Evolutionary conservation across 2,888 invertebrate genomes (phyloP), one percentile per base, ranked within the genome.

Genomic region (Acleris laterana): DNA sequence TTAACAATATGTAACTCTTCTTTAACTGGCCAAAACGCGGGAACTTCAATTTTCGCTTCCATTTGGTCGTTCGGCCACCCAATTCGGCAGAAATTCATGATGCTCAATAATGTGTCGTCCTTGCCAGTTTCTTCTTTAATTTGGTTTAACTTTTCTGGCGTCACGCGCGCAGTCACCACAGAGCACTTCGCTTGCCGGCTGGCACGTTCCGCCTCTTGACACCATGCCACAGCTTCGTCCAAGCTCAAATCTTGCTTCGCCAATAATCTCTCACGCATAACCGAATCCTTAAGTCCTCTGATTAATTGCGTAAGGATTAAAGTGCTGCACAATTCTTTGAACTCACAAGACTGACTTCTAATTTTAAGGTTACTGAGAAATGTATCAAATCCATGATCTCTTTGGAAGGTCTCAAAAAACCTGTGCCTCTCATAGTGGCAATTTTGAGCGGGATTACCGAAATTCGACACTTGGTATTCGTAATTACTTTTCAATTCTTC

Each of bases 161-260:
- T n/a, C 2, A 17, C 13, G 9, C 11, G 20, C 28, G 0, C 5
- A 5, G 7, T 52, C n/a, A 17, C 17, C 25, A 13, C 9, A 19
- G 6, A 9, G 53, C 53, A 52, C n/a, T 16, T 2, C 46, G 44
- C 52, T 19, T 11, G 53, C 68, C n/a, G 72, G 13, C 13, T 62
- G 11, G 64, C 52, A 19, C 79, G 11, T 17, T 53, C 53, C 1
- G 17, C 17, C 4, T 9, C 53, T 11, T 17, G 53, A 38, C 53
- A 53, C 32, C 53, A 38, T 9, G 1, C 5, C 38, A 53, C 53
- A 1, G 53, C 53, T 13, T 53, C 53, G 13, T 53, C 38, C 4
- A 53, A 19, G 0, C 11, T 32, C 32, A 53, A 17, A 19, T 3
- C 11, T 9, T 28, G 19, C 17, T 53, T 53, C 3, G 38, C 32